Evolutionary conservation across 2,888 invertebrate genomes (phyloP).

Genomic region (Drosophila tripunctata): DNA sequence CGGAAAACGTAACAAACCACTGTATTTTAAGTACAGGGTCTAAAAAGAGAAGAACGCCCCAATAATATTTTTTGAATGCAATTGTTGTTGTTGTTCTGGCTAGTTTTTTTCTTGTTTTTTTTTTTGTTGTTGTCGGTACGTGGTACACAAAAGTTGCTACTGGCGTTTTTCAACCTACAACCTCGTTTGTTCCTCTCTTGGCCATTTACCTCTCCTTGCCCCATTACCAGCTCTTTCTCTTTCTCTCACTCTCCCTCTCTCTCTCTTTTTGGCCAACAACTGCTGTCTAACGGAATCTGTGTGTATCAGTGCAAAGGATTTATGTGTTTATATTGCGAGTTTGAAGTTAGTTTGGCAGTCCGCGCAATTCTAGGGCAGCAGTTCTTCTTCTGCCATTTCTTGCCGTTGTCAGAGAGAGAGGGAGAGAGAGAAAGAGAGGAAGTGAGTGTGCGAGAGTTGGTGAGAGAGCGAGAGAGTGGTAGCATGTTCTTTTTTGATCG

Average conservation of each 20-base stretch:
- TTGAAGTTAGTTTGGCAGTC: slow-evolving; percentile 80
- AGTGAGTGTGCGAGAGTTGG: neutral
- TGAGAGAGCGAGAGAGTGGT: neutral
- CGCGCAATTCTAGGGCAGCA: slow-evolving; percentile 53
- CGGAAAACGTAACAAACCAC: too few relatives aligned
- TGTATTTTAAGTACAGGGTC: too few relatives aligned
- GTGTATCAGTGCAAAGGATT: slow-evolving; percentile 77
- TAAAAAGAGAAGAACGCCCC: slow-evolving; percentile 47
- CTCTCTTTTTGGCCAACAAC: neutral
- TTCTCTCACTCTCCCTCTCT: neutral
- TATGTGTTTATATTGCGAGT: slow-evolving; percentile 78
- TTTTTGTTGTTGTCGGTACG: slow-evolving; percentile 41
- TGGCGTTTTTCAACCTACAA: slow-evolving; percentile 45
- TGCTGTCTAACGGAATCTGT: slow-evolving; percentile 56
- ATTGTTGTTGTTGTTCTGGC: slow-evolving; percentile 39
- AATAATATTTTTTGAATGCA: slow-evolving; percentile 72
- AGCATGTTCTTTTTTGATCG: slow-evolving; percentile 13
- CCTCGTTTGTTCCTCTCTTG: neutral
- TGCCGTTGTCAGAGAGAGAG: neutral
- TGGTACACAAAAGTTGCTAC: slow-evolving; percentile 50
- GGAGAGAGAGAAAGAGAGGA: neutral
- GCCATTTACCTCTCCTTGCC: neutral
- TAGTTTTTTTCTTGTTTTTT: slow-evolving; percentile 41
- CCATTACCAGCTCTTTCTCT: neutral
- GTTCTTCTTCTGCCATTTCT: slow-evolving; percentile 9